phyloP scores from a whole-genome alignment of 2,797 vertebrate species.

The Gallinago solitaria region DNA sequence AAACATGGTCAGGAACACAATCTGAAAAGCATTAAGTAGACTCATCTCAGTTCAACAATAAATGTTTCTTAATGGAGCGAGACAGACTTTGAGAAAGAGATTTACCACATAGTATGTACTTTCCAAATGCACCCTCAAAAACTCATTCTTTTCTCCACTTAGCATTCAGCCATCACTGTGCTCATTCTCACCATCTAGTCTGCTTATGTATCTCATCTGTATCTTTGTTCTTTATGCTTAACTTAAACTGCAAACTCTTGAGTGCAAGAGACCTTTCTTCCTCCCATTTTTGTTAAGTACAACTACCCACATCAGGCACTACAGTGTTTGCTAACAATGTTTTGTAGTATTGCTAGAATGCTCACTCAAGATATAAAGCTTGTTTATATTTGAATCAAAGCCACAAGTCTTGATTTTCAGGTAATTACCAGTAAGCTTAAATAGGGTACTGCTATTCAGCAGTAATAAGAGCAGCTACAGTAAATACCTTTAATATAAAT shows the following conservation, averaged over 20 bases:
- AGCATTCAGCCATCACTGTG: neutral
- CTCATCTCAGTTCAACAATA: neutral
- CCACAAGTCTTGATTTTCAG: neutral
- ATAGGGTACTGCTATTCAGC: fast-evolving
- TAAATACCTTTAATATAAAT: neutral
- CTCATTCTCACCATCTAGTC: neutral
- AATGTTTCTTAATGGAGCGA: neutral
- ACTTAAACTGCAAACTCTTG: neutral
- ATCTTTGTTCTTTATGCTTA: neutral
- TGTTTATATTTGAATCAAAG: neutral
- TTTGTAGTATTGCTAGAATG: neutral
- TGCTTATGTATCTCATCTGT: neutral
- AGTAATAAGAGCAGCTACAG: neutral
- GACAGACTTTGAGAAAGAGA: neutral
- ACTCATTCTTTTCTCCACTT: neutral
- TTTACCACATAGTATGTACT: neutral
- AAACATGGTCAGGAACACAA: neutral
- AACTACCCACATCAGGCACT: neutral
- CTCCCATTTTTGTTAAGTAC: neutral
- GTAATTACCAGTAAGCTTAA: neutral
- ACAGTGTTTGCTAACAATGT: neutral
- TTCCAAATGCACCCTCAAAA: neutral
- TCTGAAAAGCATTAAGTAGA: neutral
- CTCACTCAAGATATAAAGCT: neutral
- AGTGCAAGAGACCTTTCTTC: neutral